Percentiles rank a stretch among this genome's conserved stretches.
Conservation (phyloP, 2,113 vertebrate species). For the Stegastes partitus region DNA sequence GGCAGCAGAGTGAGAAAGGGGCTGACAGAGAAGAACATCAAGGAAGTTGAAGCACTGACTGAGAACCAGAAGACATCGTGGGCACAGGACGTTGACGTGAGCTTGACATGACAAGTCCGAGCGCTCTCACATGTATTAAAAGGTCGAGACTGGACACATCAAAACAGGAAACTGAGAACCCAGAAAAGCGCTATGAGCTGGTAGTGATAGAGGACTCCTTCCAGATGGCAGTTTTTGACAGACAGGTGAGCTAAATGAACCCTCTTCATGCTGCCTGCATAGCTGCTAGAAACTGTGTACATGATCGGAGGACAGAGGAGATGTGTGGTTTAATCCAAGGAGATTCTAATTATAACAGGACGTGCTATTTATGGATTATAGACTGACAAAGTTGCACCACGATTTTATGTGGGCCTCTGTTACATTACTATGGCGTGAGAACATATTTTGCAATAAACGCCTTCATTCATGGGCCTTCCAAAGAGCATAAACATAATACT, state of each 20-base stretch:
- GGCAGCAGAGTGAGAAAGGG: constrained; percentile 41
- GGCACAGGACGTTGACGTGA: constrained; percentile 39
- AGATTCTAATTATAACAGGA: no score
- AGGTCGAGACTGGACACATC: constrained; percentile 71
- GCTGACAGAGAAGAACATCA: constrained; percentile 50
- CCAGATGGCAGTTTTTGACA: constrained; percentile 62
- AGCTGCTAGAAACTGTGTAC: constrained; percentile 30
- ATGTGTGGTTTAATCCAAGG: no score
- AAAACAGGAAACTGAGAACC: constrained; percentile 66
- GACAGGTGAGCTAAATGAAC: constrained; percentile 68
- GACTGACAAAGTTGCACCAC: no score
- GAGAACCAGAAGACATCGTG: constrained; percentile 20
- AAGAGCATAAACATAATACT: no score
- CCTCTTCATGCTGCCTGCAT: constrained; percentile 43
- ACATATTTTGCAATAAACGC: no score
- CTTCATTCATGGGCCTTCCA: no score
- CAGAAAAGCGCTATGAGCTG: constrained; percentile 35
- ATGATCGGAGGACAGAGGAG: no score
- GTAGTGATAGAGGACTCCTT: constrained; percentile 35
- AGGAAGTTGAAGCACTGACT: constrained; percentile 31
- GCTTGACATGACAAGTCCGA: constrained; percentile 61
- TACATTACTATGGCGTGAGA: no score
- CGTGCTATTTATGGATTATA: no score
- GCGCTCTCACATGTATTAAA: constrained; percentile 71
- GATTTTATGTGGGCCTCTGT: no score